A percentile compares a stretch with the other conserved stretches of the same genome.
phyloP scores from a whole-genome alignment of 2,797 vertebrate genomes.

The Rhinogobio ventralis region DNA sequence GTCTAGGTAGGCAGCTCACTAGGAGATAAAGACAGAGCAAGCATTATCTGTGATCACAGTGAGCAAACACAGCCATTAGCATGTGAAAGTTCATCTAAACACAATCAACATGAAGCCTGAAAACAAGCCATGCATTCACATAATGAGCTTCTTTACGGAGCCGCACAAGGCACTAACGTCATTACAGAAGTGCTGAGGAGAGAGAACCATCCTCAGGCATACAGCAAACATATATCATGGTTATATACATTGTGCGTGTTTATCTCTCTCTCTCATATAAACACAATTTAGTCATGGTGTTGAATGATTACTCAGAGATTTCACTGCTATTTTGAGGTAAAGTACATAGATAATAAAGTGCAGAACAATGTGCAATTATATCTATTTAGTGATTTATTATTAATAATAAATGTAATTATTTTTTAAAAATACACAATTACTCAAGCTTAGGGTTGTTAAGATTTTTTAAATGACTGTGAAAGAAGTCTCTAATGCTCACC shows the following conservation, averaged over 20 bases:
- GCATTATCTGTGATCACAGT: conserved; percentile 25
- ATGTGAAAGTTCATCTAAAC: conserved; percentile 32
- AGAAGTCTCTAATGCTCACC: no score
- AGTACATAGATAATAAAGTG: not conserved
- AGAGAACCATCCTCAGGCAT: conserved; percentile 11
- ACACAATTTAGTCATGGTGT: conserved; percentile 4
- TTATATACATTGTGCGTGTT: not conserved
- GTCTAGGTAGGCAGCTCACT: not conserved
- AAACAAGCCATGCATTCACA: conserved; percentile 38
- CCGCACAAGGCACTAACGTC: not conserved
- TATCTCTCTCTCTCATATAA: conserved; percentile 4
- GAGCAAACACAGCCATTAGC: conserved; percentile 23
- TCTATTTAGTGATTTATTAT: not conserved
- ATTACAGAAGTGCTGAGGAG: conserved; percentile 19
- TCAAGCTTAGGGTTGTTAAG: no score
- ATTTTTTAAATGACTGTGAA: no score
- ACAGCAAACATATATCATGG: conserved; percentile 2
- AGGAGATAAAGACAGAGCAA: not conserved
- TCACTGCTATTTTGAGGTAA: not conserved
- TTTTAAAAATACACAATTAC: no score
- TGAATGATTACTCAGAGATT: conserved; percentile 20
- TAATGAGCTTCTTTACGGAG: conserved; percentile 35
- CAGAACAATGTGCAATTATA: not conserved
- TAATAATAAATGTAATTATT: not conserved
- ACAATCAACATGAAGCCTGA: conserved; percentile 27